phyloP scores from a whole-genome alignment of 1,140 invertebrate species.

The Penaeus chinensis region DNA sequence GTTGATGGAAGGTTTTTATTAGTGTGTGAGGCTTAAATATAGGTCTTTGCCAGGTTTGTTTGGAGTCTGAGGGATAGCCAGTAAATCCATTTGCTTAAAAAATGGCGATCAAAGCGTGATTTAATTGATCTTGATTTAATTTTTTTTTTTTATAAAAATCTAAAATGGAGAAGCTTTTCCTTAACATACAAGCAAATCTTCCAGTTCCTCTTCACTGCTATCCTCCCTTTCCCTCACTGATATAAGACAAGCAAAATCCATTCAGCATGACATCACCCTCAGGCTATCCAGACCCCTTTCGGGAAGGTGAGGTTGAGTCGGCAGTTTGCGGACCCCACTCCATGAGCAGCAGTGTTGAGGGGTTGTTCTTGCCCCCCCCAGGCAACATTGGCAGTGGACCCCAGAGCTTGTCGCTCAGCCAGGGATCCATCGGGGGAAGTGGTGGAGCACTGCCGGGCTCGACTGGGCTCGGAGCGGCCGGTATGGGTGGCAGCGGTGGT shows the following conservation, averaged over 20 bases:
- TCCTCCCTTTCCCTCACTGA: no score
- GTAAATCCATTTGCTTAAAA: no score
- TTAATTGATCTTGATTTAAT: no score
- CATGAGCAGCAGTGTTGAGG: conserved; percentile 45
- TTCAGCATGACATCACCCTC: conserved; percentile 47
- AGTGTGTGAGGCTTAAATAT: no score
- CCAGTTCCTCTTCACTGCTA: no score
- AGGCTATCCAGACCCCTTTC: conserved; percentile 75
- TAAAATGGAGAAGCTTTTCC: no score
- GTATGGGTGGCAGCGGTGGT: not conserved
- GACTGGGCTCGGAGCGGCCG: not conserved
- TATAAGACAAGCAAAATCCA: no score
- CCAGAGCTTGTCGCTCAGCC: conserved; percentile 47
- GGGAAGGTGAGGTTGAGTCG: conserved; percentile 68
- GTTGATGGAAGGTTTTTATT: not conserved
- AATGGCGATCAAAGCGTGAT: no score
- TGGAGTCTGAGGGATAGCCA: no score
- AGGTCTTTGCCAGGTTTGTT: no score
- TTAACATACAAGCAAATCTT: no score
- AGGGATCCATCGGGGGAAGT: conserved; percentile 47
- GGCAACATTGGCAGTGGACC: conserved; percentile 43
- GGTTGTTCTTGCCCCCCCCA: conserved; percentile 36
- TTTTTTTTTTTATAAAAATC: no score
- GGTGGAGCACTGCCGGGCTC: conserved; percentile 3
- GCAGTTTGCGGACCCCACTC: conserved; percentile 66